Percentiles rank a stretch among this genome's conserved stretches.
These are phyloP conservation scores for Merops nubicus DNA, from an alignment of 2,113 vertebrate genomes.

Conservation along the genomic window DNA sequence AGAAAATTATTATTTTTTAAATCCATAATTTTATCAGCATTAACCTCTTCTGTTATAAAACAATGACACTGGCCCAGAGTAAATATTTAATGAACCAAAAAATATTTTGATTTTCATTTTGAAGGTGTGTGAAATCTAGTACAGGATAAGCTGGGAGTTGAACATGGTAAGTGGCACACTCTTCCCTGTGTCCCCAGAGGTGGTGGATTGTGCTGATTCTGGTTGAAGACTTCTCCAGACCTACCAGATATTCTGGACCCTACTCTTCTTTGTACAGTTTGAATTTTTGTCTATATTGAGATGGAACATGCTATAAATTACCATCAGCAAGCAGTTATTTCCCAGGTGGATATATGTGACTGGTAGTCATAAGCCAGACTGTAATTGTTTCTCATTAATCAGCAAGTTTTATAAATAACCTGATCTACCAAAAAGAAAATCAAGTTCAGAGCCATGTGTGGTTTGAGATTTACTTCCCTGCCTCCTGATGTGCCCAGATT, in stretches of 20 bases:
- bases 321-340: neutral
- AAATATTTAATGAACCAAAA: neutral
- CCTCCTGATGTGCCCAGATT: neutral
- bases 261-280: rapidly evolving
- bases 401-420: neutral
- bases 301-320: neutral
- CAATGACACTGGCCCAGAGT: neutral
- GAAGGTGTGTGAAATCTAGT: neutral
- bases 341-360: rapidly evolving
- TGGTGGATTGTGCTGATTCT: neutral
- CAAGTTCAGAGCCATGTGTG: neutral
- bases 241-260: neutral
- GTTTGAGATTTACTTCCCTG: neutral
- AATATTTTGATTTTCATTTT: neutral
- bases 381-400: neutral
- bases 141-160: neutral
- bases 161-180: neutral
- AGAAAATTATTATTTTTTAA: neutral
- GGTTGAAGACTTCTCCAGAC: neutral
- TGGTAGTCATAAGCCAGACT: neutral
- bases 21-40: neutral
- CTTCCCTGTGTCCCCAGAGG: rapidly evolving
- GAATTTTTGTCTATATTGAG: neutral
- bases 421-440: neutral
- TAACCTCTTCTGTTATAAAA: neutral